Evolutionary conservation across 2,888 invertebrate genomes (phyloP).

Genomic region (Cacoxenus indagator): DNA sequence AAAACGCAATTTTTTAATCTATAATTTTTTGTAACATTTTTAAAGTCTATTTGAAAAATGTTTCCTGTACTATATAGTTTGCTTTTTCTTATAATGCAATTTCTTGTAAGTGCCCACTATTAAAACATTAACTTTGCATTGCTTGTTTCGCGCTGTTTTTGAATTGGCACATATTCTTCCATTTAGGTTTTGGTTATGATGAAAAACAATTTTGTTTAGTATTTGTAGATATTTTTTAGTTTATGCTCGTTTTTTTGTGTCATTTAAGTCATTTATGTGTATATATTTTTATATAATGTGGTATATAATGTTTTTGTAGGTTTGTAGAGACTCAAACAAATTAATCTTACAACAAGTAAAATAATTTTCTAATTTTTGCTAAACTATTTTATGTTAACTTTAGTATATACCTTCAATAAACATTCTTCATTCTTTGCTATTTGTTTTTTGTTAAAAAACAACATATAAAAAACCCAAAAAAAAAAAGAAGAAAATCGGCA

Average conservation of each 20-base stretch:
- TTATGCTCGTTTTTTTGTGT: too few species aligned
- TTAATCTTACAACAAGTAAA: background rate
- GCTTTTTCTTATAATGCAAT: constrained; percentile 39
- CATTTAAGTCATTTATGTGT: background rate
- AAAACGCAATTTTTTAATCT: constrained; percentile 21
- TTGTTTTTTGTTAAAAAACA: background rate
- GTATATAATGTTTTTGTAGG: background rate
- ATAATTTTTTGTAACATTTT: constrained; percentile 23
- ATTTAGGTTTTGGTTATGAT: background rate
- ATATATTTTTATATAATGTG: background rate
- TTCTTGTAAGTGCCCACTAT: constrained; percentile 27
- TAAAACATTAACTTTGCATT: constrained; percentile 15
- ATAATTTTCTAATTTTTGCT: background rate
- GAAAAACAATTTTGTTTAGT: background rate
- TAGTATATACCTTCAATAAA: background rate
- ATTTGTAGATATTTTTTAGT: too few species aligned
- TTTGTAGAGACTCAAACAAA: background rate
- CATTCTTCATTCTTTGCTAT: background rate
- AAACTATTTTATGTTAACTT: background rate
- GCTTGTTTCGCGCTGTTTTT: background rate
- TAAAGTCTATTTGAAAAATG: constrained; percentile 19
- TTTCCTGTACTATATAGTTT: constrained; percentile 36
- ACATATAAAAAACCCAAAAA: too few species aligned
- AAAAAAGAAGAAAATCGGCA: too few species aligned
- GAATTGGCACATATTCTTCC: constrained; percentile 3